Conservation (phyloP, 2,797 vertebrate species). For the Capromys pilorides region DNA sequence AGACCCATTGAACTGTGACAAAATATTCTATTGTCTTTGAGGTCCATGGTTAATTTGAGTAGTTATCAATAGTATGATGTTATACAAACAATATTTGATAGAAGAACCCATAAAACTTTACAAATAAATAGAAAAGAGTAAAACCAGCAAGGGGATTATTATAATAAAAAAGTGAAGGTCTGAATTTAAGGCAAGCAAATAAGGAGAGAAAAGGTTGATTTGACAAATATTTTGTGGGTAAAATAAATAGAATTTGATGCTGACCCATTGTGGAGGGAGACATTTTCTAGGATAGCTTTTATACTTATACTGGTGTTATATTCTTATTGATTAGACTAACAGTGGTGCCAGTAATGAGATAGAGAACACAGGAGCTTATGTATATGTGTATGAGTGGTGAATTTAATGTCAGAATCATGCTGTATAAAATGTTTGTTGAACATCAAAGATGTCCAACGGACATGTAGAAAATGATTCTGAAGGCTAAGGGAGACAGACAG, state of each 20-base stretch:
- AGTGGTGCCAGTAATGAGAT: neutral
- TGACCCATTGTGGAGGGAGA: neutral
- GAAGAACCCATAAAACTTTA: neutral
- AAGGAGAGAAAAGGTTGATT: neutral
- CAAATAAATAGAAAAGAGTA: neutral
- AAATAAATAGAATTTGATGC: neutral
- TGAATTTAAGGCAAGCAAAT: neutral
- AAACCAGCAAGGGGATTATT: neutral
- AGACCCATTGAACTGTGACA: neutral
- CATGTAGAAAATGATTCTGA: constrained; percentile 26
- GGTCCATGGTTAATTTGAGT: neutral
- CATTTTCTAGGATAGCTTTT: neutral
- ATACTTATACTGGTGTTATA: neutral
- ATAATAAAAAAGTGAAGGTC: neutral
- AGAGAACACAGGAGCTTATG: neutral
- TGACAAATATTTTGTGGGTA: neutral
- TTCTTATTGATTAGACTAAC: neutral
- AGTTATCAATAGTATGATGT: neutral
- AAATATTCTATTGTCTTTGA: neutral
- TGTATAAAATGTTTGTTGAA: neutral
- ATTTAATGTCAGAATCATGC: neutral
- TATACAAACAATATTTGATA: neutral
- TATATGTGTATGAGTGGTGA: neutral
- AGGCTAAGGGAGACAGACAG: neutral
- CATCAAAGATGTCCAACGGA: neutral